Evolutionary conservation across 2,888 invertebrate species (phyloP).

Genomic region (Mythimna vitellina): DNA sequence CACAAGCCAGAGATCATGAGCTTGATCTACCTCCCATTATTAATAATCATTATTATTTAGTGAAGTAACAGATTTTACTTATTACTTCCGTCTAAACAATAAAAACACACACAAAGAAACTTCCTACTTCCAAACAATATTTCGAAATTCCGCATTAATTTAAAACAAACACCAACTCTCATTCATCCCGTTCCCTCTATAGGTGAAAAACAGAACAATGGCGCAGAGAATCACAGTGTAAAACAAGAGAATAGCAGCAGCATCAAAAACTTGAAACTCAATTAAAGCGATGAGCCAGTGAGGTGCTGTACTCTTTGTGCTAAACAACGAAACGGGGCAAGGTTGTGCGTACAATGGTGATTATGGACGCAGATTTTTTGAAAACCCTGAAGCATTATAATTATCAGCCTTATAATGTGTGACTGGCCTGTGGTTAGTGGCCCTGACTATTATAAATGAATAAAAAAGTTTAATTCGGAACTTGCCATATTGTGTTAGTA

Average conservation of each 20-base stretch:
- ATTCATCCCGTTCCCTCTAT: constrained; percentile 21
- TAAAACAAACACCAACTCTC: constrained; percentile 39
- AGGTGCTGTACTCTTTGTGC: constrained; percentile 67
- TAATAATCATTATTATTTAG: neutral
- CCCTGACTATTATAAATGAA: too few relatives aligned
- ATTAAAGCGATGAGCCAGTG: constrained; percentile 73
- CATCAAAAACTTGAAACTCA: constrained; percentile 77
- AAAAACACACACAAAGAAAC: neutral
- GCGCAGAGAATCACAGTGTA: constrained; percentile 55
- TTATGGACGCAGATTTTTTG: neutral
- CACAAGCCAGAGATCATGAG: neutral
- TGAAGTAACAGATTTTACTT: neutral
- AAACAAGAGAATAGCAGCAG: constrained; percentile 53
- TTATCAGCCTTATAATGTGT: too few relatives aligned
- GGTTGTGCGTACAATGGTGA: constrained; percentile 21
- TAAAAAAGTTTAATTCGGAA: too few relatives aligned
- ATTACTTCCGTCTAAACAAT: neutral
- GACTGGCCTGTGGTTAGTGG: too few relatives aligned
- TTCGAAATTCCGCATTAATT: constrained; percentile 24
- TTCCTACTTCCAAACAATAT: neutral
- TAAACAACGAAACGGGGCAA: constrained; percentile 36
- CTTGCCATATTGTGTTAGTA: too few relatives aligned
- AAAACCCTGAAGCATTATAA: too few relatives aligned
- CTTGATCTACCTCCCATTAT: neutral
- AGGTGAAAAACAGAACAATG: constrained; percentile 51